Percentiles rank a stretch among this genome's conserved stretches.
phyloP scores from a whole-genome alignment of 2,113 vertebrate species.

The Aldabrachelys gigantea region DNA sequence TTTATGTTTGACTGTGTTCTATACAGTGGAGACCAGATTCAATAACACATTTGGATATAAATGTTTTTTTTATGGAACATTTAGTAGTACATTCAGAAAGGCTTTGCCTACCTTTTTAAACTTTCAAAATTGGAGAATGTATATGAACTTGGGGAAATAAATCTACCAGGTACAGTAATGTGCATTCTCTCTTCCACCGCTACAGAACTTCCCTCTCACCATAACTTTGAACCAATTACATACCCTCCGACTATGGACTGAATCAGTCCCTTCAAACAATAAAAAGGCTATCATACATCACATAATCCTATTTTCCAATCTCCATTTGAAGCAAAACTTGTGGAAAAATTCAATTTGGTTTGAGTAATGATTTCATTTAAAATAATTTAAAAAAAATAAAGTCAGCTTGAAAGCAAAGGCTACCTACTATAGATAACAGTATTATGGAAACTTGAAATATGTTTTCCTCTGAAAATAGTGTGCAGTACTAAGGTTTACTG shows the following conservation, averaged over 20 bases:
- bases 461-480: neutral
- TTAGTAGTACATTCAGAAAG: slow-evolving; percentile 7
- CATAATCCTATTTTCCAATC: neutral
- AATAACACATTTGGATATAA: neutral
- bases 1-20: neutral
- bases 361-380: neutral
- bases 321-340: neutral
- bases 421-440: neutral
- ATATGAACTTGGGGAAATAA: neutral
- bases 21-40: neutral
- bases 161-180: neutral
- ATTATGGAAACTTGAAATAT: neutral
- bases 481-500: neutral
- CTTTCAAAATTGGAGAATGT: neutral
- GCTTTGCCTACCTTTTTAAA: slow-evolving; percentile 2
- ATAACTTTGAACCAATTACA: neutral
- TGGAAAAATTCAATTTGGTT: neutral
- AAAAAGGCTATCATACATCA: neutral
- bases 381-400: neutral
- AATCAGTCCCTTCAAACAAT: neutral
- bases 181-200: neutral
- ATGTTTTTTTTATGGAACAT: slow-evolving; percentile 1
- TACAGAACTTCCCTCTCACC: neutral
- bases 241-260: neutral
- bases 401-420: neutral